Conservation (phyloP, 2,797 vertebrate genomes). For the Phrynocephalus vlangalii region DNA sequence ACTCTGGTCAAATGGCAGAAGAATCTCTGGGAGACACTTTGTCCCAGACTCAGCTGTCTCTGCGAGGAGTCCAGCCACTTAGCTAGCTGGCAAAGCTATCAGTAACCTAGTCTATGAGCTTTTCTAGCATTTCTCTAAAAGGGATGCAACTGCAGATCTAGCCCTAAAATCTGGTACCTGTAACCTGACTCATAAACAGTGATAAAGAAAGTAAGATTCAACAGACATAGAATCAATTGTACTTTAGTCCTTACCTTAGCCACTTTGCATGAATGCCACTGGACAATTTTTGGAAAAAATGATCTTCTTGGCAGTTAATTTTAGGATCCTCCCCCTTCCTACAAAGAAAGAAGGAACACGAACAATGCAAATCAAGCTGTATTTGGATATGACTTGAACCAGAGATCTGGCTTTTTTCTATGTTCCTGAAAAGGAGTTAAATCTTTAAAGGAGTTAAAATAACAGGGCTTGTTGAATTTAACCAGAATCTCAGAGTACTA, state of each 20-base stretch:
- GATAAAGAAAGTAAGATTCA: neutral
- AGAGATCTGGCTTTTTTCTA: slow-evolving; percentile 1
- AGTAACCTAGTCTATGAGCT: neutral
- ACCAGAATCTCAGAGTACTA: slow-evolving; percentile 26
- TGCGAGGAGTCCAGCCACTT: neutral
- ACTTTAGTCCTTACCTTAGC: neutral
- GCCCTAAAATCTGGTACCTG: neutral
- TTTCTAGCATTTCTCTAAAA: neutral
- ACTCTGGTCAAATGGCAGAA: neutral
- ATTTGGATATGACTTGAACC: neutral
- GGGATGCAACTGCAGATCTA: neutral
- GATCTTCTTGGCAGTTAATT: slow-evolving; percentile 1
- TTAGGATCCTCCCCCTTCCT: neutral
- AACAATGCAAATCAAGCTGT: slow-evolving; percentile 5
- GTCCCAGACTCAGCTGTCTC: slow-evolving; percentile 3
- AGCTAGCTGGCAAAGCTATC: neutral
- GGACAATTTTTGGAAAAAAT: neutral
- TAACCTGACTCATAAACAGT: neutral
- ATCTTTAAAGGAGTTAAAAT: neutral
- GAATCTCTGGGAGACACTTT: neutral
- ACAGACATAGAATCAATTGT: neutral
- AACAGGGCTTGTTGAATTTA: slow-evolving; percentile 22
- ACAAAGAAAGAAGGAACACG: slow-evolving; percentile 3
- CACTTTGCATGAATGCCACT: neutral
- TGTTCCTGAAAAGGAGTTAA: slow-evolving; percentile 4